Evolutionary conservation across 2,797 vertebrate genomes (phyloP).

Genomic region (Amblyopsis hoosieri): DNA sequence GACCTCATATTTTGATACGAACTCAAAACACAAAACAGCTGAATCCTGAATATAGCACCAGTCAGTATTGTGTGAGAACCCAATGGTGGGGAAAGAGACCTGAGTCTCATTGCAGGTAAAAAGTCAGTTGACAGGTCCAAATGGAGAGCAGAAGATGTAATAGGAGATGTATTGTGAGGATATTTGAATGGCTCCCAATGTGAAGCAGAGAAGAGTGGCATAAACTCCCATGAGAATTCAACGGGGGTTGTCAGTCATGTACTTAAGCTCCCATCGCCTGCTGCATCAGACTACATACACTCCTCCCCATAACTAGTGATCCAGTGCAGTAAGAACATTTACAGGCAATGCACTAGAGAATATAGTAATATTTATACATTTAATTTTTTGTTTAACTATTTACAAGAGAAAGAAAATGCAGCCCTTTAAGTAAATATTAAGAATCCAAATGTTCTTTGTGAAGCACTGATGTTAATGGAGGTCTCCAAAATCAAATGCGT

Average conservation of each 20-base stretch:
- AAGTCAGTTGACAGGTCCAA: background rate
- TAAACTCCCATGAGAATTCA: constrained; percentile 41
- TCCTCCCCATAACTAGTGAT: constrained; percentile 43
- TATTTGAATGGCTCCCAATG: constrained; percentile 41
- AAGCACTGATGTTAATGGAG: constrained; percentile 80
- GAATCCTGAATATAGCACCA: constrained; percentile 86
- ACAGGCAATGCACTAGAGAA: constrained; percentile 83
- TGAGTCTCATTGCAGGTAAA: constrained; percentile 47
- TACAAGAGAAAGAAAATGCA: constrained; percentile 86
- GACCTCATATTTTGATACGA: constrained; percentile 56
- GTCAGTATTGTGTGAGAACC: constrained; percentile 72
- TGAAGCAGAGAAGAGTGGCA: constrained; percentile 37
- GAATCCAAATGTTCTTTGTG: constrained; percentile 73
- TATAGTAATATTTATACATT: constrained; percentile 74
- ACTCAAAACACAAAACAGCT: constrained; percentile 72
- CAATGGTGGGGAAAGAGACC: constrained; percentile 54
- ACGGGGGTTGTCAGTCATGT: constrained; percentile 29
- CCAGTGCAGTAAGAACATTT: constrained; percentile 77
- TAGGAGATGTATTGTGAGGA: constrained; percentile 27
- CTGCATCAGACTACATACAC: constrained; percentile 34
- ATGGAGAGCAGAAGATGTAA: background rate
- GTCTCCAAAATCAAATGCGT: constrained; percentile 24
- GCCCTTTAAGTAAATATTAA: constrained; percentile 87
- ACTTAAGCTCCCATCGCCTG: constrained; percentile 34
- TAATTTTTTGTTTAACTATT: constrained; percentile 77